Evolutionary conservation across 1,140 invertebrate genomes (phyloP), one percentile per base, ranked within the genome.

Genomic region (Lamellibrachia luymesi): DNA sequence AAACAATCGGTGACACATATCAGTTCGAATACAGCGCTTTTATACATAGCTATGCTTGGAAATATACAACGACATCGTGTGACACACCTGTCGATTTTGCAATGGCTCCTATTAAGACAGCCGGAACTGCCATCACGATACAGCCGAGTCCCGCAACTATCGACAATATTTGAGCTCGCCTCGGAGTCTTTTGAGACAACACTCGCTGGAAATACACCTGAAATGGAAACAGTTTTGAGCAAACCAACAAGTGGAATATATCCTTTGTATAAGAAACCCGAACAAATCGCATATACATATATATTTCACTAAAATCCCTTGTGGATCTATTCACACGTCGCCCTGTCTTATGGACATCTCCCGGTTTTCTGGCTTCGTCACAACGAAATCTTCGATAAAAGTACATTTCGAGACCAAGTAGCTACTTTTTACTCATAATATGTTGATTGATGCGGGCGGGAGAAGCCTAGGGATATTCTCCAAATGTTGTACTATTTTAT

Each of bases 171-270:
- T 99, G 98, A 8, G 99, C 99, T 93, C 98, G 97, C 1, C 97
- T 97, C 1, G 99, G 98, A 2, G 98, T 98, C 97, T 99, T 99
- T 94, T 98, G 98, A 89, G 99, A 99, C 92, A 99, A 96, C 0
- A 99, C 99, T 90, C 99, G 97, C 97, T 99, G 99, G 96, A 99
- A 99, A 96, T 99, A 99, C 4, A 99, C 99, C 98, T 98, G 97
- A 92, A 94, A 93, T 80, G 51, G 92, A 92, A 94, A 64, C n/a
- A 50, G 52, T 17, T 13, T 49, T 27, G 91, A 94, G n/a, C 90
- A 93, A 13, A 13, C 13, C 90, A 49, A 91, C 50, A 50, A 38
- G 38, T 38, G 38, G 38, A 38, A 38, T 38, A 1, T 38, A 38
- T 38, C 38, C 38, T 38, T 38, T n/a, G 2, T 91, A 25, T 49